Base-by-base conservation (phyloP, 2,888 invertebrate species). In the Epistrophe eligans region DNA sequence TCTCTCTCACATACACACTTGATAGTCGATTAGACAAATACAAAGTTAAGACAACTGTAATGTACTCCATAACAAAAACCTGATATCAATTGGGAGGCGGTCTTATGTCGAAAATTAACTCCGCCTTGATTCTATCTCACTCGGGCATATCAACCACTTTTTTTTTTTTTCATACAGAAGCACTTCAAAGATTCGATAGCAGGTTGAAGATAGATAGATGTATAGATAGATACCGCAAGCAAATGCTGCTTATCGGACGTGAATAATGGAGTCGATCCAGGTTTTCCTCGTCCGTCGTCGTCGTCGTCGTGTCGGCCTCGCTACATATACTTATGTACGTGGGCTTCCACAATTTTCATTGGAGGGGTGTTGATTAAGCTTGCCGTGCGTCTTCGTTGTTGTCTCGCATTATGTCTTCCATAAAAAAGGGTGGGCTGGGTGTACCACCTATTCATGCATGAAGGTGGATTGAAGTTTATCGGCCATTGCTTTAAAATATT, bases 181-280 rank as follows among this genome's bases (percentile, higher is more conserved):
- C 76, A 70, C 57, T 70, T 24, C 43, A 76, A n/a, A 76, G 66
- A 87, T 83, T 66, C 72, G 87, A 87, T 83, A 79, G 66, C 71
- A 71, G 55, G 71, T 79, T 76, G 60, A 19, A 83, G 87, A 87
- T 87, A 79, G 38, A 74, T 58, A 83, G 77, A 83, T 83, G 74
- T 62, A 83, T 71, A 64, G 85, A 74, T 79, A 87, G 32, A 6
- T 13, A 40, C 2, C n/a, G 52, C 28, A 64, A 28, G 52, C 28
- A 64, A 77, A 71, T 67, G 64, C 60, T 48, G 55, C 52, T 8
- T 87, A 83, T 87, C 87, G 35, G 35, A 48, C 67, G 35, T 83
- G 87, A 87, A 72, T 87, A 87, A 87, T 87, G 87, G 83, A 87
- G 87, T 87, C 87, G 79, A 87, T 87, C 87, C 70, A 35, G 58